Evolutionary conservation across 2,888 invertebrate species (phyloP), one percentile per base, ranked within the genome.

Genomic region (Anorthoa munda): DNA sequence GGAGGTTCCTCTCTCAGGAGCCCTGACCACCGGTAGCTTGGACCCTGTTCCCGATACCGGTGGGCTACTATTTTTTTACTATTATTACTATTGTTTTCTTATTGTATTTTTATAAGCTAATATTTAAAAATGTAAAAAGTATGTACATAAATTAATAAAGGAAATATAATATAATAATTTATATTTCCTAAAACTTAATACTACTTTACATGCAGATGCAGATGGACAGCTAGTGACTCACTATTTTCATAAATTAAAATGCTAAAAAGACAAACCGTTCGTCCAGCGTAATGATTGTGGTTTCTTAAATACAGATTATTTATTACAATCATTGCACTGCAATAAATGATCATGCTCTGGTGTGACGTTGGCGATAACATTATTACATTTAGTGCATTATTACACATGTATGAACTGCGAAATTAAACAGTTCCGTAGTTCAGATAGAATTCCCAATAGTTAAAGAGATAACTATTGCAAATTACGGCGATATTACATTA

Each of bases 381-480:
- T 69, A 60, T 21, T 58, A 75, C 53, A 59, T 53, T 59, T 26
- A 56, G 18, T 39, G 31, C 39, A 48, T 18, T 68, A n/a, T 31
- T 45, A 68, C 61, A 71, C 55, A 55, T 58, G 5, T 61, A 74
- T 66, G 69, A 65, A 50, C 55, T 66, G 51, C 23, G 59, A 61
- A 76, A 82, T 72, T 67, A 72, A 79, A 81, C 76, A 74, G 61
- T 76, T 69, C 46, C 21, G 45, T 63, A 64, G 55, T 77, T 55
- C 60, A 65, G 78, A 77, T 84, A 77, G 79, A 73, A 81, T 81
- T 85, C 83, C 81, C 82, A 65, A 80, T 80, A 79, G 79, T 77
- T 81, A 85, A 83, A 87, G 83, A 85, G 86, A 84, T 85, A 86
- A 84, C 83, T 85, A 84, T 82, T 85, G 83, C 85, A 55, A 82